Base-by-base conservation (phyloP, 2,888 invertebrate genomes). In the Macrosoma leucophasiata region DNA sequence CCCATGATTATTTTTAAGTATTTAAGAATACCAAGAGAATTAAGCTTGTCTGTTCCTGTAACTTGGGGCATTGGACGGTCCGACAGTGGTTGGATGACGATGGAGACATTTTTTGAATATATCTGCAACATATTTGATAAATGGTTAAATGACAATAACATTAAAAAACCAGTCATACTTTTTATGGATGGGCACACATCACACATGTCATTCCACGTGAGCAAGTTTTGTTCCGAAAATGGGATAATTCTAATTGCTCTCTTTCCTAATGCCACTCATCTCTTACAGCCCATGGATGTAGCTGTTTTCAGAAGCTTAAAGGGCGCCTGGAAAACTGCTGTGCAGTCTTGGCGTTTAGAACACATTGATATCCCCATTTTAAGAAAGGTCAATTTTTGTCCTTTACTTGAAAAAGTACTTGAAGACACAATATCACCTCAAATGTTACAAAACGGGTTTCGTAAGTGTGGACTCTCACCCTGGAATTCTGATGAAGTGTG, bases 251-350 rank as follows among this genome's bases (percentile, higher is more conserved):
- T 46, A 19, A 31, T 41, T 26, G 46, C 38, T 27, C 33, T 43
- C n/a, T 41, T 27, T 20, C 63, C 68, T 5, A 74, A 71, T 43
- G 51, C 68, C 1, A 67, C 66, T 3, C 66, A 69, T 39, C 48
- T 70, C 6, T 35, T 70, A 5, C 70, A 70, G 36, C 71, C 67
- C 3, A 43, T 70, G 34, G 66, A 73, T 40, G 62, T 67, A 3
- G 53, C 53, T 9, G 49, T 71, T 17, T 71, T 71, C 41, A 52
- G 47, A 33, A 50, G 59, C 7, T 32, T 70, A 10, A 68, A 70
- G 46, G 27, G 12, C 9, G 36, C 35, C 23, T 67, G 63, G 63
- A 23, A 11, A 15, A 18, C 19, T 3, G 28, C 19, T 20, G 26
- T 29, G 5, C 29, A 20, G 3, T 12, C 19, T 13, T 29, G 29